phyloP scores from a whole-genome alignment of 2,888 invertebrate genomes.

The Dione vanillae region DNA sequence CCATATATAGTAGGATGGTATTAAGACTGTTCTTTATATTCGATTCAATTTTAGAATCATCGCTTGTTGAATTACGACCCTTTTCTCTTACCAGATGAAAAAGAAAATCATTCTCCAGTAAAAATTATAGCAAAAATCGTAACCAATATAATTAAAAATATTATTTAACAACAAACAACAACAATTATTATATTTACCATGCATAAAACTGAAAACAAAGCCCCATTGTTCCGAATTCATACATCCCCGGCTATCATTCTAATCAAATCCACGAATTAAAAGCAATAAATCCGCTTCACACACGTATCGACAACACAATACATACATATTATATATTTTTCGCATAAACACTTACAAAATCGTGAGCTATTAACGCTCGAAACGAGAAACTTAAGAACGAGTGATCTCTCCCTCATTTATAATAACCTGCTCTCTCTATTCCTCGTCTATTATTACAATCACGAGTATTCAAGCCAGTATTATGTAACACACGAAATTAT shows the following conservation, averaged over 20 bases:
- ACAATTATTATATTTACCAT: constrained; percentile 34
- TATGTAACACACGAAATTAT: constrained; percentile 78
- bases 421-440: constrained; percentile 70
- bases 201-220: constrained; percentile 39
- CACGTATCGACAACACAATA: constrained; percentile 61
- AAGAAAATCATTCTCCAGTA: too few relatives aligned
- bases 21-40: too few relatives aligned
- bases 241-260: constrained; percentile 52
- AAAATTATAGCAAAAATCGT: too few relatives aligned
- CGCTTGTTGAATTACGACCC: too few relatives aligned
- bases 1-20: too few relatives aligned
- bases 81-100: too few relatives aligned
- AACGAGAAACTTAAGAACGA: constrained; percentile 55
- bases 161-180: constrained; percentile 12
- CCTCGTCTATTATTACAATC: constrained; percentile 70
- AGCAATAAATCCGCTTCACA: constrained; percentile 66
- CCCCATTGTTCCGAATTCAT: constrained; percentile 47
- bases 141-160: not conserved
- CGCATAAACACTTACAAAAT: constrained; percentile 69
- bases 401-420: constrained; percentile 77
- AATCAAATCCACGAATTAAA: constrained; percentile 66
- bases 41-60: too few relatives aligned
- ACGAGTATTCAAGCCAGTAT: constrained; percentile 71
- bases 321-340: constrained; percentile 59
- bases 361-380: constrained; percentile 75